Percentiles rank a stretch among this genome's conserved stretches.
Conservation (phyloP, 2,888 invertebrate species). For the Acrobasis repandana region DNA sequence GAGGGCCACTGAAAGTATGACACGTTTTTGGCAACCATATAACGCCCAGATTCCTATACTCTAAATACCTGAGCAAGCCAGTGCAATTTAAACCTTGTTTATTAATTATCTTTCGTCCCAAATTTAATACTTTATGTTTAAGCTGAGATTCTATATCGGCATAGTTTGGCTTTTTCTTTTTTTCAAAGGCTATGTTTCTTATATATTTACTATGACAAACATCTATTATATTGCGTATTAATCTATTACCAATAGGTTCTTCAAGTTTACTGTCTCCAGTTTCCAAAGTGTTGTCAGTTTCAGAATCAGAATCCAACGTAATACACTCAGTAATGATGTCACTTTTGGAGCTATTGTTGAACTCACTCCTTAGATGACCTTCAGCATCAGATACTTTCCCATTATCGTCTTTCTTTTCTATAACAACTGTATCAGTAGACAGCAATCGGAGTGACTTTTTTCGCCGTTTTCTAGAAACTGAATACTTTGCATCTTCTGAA, state of each 20-base stretch:
- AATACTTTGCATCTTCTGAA: slow-evolving; percentile 38
- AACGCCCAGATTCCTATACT: slow-evolving; percentile 61
- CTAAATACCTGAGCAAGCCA: slow-evolving; percentile 63
- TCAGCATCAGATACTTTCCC: slow-evolving; percentile 13
- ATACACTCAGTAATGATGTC: slow-evolving; percentile 47
- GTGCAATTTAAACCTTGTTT: slow-evolving; percentile 54
- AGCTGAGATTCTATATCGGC: slow-evolving; percentile 46
- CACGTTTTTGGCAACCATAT: slow-evolving; percentile 50
- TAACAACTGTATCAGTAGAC: slow-evolving; percentile 41
- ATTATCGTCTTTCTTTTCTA: slow-evolving; percentile 30
- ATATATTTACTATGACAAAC: slow-evolving; percentile 51
- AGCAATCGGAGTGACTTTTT: slow-evolving; percentile 42
- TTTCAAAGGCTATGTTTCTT: slow-evolving; percentile 38
- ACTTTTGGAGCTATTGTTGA: slow-evolving; percentile 16
- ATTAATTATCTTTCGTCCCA: slow-evolving; percentile 66
- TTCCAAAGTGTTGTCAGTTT: slow-evolving; percentile 34
- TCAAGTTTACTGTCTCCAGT: slow-evolving; percentile 11
- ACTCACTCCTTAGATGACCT: not conserved
- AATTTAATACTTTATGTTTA: slow-evolving; percentile 66
- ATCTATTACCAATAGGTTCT: slow-evolving; percentile 39
- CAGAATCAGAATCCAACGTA: slow-evolving; percentile 56
- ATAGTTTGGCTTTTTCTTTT: slow-evolving; percentile 28
- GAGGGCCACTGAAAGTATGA: slow-evolving; percentile 40
- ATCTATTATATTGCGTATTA: slow-evolving; percentile 54
- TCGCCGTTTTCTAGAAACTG: slow-evolving; percentile 26